These are phyloP conservation scores for Cybosia mesomella DNA, from an alignment of 2,888 invertebrate species.

Conservation along the genomic window DNA sequence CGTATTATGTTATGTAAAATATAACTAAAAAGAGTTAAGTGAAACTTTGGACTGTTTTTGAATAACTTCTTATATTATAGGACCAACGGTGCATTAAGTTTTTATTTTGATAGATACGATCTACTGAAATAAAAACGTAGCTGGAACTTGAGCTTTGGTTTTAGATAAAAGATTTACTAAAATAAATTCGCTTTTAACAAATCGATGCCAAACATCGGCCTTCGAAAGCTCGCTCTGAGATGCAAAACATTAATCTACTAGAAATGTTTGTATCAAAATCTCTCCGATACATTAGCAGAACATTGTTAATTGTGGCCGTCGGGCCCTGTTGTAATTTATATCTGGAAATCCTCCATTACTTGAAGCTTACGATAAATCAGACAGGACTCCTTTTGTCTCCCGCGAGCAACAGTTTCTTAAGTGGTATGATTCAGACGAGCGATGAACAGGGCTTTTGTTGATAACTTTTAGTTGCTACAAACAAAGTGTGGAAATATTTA, in stretches of 20 bases:
- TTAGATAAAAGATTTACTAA: not conserved
- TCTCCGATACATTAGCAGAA: slow-evolving; percentile 60
- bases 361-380: slow-evolving; percentile 74
- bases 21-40: too few relatives aligned
- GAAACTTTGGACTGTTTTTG: too few relatives aligned
- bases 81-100: too few relatives aligned
- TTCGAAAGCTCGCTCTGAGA: slow-evolving; percentile 3
- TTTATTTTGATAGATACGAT: too few relatives aligned
- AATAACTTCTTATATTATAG: too few relatives aligned
- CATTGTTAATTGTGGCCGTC: slow-evolving; percentile 70
- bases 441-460: slow-evolving; percentile 27
- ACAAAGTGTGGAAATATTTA: not conserved
- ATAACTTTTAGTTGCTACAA: not conserved
- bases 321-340: slow-evolving; percentile 70
- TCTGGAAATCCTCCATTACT: slow-evolving; percentile 66
- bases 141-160: too few relatives aligned
- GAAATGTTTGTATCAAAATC: slow-evolving; percentile 44
- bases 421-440: slow-evolving; percentile 51
- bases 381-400: slow-evolving; percentile 71
- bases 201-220: not conserved
- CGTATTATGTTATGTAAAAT: too few relatives aligned
- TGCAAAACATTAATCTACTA: slow-evolving; percentile 22
- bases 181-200: not conserved
- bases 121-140: too few relatives aligned
- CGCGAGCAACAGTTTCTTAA: slow-evolving; percentile 67